Evolutionary conservation across 64 coral and sea anemone species (phyloP), one percentile per base, ranked within the genome.

Genomic region (Montipora sp.): DNA sequence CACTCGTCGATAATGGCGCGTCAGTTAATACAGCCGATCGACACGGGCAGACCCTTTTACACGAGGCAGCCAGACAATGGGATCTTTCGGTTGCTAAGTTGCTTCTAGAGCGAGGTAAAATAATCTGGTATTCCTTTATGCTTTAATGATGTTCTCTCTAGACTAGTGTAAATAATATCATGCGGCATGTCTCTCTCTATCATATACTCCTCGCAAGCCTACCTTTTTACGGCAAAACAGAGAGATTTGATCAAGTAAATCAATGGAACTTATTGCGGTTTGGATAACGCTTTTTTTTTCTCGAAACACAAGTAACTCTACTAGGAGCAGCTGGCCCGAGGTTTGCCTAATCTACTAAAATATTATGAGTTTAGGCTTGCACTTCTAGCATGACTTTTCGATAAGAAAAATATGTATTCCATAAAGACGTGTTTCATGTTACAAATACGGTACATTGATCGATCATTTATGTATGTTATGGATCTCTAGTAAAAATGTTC

Each of bases 41-140:
- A 67, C 95, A 99, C 74, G 98, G 98, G 13, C 98, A 99, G 92
- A 94, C 94, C 5, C 70, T 96, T 22, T 77, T 99, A 47, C 98
- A 99, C 68, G 94, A 99, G 84, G 95, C 95, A 16, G 95, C 98
- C 0, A 65, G 98, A 47, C 95, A 96, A 70, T 99, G 98, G 98
- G 95, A 99, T 60, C 80, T 92, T 2, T 89, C 75, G 55, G 98
- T 99, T 47, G 98, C 89, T 48, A 96, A 89, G 88, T 90, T 99
- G 49, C 86, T 99, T 22, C 78, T 99, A 36, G 89, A 91, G 8
- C 76, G 89, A 94, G 98, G 98, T 99, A 91, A 75, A 65, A 2
- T n/a, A 85, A 47, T 20, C 68, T 11, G 53, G 53, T 57, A 57
- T 57, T 57, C 1, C 11, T 57, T 57, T 8, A 57, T 8, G 53